Evolutionary conservation across 2,888 invertebrate genomes (phyloP), one percentile per base, ranked within the genome.

Genomic region (Trichacis sp.): DNA sequence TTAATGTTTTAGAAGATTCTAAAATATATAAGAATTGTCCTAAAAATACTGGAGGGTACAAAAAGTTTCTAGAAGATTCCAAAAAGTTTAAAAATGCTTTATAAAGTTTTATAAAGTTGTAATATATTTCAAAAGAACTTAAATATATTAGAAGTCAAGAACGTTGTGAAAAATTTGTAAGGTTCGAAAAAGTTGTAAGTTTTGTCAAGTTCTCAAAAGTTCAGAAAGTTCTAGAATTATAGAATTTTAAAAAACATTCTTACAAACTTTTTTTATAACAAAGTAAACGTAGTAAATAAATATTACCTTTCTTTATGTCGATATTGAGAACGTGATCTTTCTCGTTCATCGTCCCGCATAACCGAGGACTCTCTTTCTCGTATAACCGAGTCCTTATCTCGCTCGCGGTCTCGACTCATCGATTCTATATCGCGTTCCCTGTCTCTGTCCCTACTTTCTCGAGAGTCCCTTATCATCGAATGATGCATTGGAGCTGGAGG

Each of bases 241-340:
- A 8, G 8, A 24, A 24, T 24, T 12, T 8, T 36, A 12, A 36
- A 36, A 36, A 36, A 36, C 36, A 47, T n/a, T n/a, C n/a, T n/a
- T n/a, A 54, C 30, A 42, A 12, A 19, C 18, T 47, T 15, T 42
- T 40, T n/a, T 42, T 15, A 58, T 36, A 30, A 19, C n/a, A 50
- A 18, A 52, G 30, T 45, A 18, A 19, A 36, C 12, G 24, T 24
- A 55, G 50, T 50, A 47, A 51, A n/a, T n/a, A 53, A 29, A 42
- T 14, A 85, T 85, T 77, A 89, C 88, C 89, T 89, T 75, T 89
- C 89, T 77, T 89, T 85, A 73, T 87, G 86, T 69, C 89, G 85
- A 49, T 89, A 89, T 1, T 89, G 89, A 64, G 89, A 89, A 33
- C 88, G 87, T n/a, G 88, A 88, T 42, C 89, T 86, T 6, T 80